A percentile compares a stretch with the other conserved stretches of the same genome.
Conservation (phyloP, 2,888 invertebrate species). For the Phyto melanocephala region DNA sequence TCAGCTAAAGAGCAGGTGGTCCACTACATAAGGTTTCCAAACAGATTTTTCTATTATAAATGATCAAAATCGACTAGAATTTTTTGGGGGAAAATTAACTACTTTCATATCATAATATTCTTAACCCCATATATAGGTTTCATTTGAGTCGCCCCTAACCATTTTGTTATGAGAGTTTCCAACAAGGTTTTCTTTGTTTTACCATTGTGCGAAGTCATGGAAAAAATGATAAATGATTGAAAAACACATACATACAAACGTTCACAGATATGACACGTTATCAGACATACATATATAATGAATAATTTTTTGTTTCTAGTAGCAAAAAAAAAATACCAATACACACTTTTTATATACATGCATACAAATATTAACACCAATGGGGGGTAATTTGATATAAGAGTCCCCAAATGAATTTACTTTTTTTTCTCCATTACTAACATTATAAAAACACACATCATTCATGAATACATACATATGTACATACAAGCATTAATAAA, state of each 20-base stretch:
- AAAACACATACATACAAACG: not conserved
- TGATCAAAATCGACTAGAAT: not conserved
- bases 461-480: not conserved
- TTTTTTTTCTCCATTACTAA: not conserved
- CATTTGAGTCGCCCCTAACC: not conserved
- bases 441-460: no score
- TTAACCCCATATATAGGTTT: not conserved
- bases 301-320: conserved; percentile 16
- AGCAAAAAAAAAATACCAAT: not conserved
- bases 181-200: not conserved
- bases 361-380: not conserved
- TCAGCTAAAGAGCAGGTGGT: not conserved
- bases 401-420: conserved; percentile 7
- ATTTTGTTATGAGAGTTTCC: not conserved
- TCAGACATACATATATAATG: conserved; percentile 46
- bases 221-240: conserved; percentile 50
- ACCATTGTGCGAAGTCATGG: not conserved
- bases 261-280: conserved; percentile 31
- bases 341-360: not conserved
- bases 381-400: conserved; percentile 19
- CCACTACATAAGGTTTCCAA: not conserved
- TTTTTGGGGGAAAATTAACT: not conserved
- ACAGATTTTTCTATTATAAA: not conserved
- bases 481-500: conserved; percentile 21
- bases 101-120: not conserved